phyloP scores from a whole-genome alignment of 2,113 vertebrate species.

The Cyanoramphus novaezelandiae region DNA sequence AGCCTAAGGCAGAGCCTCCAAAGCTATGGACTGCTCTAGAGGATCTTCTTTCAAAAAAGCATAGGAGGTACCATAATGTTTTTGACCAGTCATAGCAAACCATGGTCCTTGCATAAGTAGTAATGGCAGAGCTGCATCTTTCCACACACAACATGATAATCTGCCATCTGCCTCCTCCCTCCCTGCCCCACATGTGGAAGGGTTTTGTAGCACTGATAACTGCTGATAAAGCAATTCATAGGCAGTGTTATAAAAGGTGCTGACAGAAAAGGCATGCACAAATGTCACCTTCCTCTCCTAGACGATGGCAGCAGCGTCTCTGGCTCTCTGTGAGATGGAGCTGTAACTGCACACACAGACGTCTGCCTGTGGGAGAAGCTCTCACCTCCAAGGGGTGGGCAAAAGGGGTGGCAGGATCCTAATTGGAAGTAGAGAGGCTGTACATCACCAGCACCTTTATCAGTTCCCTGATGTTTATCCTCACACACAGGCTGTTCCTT shows the following conservation, averaged over 20 bases:
- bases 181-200: no score
- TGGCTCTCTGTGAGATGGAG: not conserved
- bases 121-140: not conserved
- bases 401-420: not conserved
- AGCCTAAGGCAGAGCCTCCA: not conserved
- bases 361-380: not conserved
- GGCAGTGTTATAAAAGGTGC: not conserved
- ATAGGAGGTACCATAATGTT: not conserved
- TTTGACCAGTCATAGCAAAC: not conserved
- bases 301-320: accelerated
- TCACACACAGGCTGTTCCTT: not conserved
- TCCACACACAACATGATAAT: no score
- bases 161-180: not conserved
- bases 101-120: accelerated
- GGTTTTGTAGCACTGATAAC: not conserved
- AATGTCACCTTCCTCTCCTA: not conserved
- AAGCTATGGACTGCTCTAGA: no score
- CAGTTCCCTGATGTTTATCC: not conserved
- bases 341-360: not conserved
- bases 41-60: not conserved
- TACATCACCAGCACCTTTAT: not conserved
- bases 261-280: not conserved
- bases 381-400: not conserved
- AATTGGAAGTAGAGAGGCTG: not conserved
- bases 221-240: not conserved